Percentiles rank a stretch among this genome's conserved stretches.
Conservation (phyloP, 2,888 invertebrate species). For the Eupithecia centaureata region DNA sequence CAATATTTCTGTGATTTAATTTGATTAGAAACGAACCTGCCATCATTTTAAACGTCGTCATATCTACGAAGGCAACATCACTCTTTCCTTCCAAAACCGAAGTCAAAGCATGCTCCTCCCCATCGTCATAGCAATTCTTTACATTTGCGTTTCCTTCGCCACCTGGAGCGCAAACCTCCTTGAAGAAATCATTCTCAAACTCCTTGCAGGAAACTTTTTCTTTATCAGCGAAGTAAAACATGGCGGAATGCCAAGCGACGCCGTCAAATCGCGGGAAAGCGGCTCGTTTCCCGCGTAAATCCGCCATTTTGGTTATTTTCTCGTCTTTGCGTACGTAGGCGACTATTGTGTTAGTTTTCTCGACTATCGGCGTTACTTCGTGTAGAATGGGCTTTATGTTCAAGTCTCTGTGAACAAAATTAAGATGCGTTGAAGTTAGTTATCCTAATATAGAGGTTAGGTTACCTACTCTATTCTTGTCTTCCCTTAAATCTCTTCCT, state of each 20-base stretch:
- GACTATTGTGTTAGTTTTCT: slow-evolving; percentile 85
- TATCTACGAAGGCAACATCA: slow-evolving; percentile 91
- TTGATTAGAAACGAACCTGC: slow-evolving; percentile 72
- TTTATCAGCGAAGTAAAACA: slow-evolving; percentile 70
- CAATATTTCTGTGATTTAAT: no score
- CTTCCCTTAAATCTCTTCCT: neutral
- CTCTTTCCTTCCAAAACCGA: slow-evolving; percentile 87
- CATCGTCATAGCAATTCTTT: slow-evolving; percentile 70
- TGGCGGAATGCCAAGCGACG: slow-evolving; percentile 86
- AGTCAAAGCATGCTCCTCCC: slow-evolving; percentile 86
- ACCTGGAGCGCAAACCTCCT: slow-evolving; percentile 86
- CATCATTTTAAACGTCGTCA: slow-evolving; percentile 85
- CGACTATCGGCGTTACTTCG: slow-evolving; percentile 84
- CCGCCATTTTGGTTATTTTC: slow-evolving; percentile 82
- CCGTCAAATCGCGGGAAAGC: slow-evolving; percentile 93
- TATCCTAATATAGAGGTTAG: no score
- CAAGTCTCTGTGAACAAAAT: slow-evolving; percentile 75
- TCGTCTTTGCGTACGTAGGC: slow-evolving; percentile 87
- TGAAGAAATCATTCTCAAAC: slow-evolving; percentile 85
- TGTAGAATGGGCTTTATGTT: slow-evolving; percentile 84
- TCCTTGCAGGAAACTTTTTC: slow-evolving; percentile 70
- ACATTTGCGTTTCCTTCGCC: slow-evolving; percentile 50
- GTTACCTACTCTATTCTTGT: neutral
- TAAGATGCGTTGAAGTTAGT: neutral
- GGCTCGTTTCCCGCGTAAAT: slow-evolving; percentile 88